These are phyloP conservation scores for Porites cylindrica DNA, from an alignment of 92 coral and sea anemone species.

Conservation along the genomic window DNA sequence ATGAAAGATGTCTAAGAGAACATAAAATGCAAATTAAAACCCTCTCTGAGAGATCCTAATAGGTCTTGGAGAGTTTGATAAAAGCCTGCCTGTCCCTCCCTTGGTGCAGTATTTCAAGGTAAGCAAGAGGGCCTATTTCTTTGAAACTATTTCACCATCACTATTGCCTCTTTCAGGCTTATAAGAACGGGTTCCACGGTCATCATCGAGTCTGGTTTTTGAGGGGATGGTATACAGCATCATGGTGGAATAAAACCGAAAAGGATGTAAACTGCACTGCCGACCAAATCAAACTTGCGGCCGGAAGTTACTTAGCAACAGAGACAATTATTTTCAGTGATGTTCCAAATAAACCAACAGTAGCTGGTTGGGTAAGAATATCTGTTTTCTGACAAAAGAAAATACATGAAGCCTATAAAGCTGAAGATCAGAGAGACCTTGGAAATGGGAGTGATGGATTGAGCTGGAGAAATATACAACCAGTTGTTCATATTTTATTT, in stretches of 20 bases:
- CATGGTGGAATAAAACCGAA: slow-evolving; percentile 65
- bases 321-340: slow-evolving; percentile 51
- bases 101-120: too few species aligned
- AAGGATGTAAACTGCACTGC: slow-evolving; percentile 46
- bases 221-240: slow-evolving; percentile 75
- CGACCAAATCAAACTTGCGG: slow-evolving; percentile 54
- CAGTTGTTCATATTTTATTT: too few species aligned
- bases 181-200: slow-evolving; percentile 61
- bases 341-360: slow-evolving; percentile 24
- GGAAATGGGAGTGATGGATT: too few species aligned
- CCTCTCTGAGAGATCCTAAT: too few species aligned
- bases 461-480: too few species aligned
- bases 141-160: neutral
- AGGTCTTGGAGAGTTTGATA: too few species aligned
- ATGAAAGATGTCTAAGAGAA: too few species aligned
- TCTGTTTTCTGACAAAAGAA: neutral
- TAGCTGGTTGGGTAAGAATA: slow-evolving; percentile 63
- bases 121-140: too few species aligned
- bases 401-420: too few species aligned
- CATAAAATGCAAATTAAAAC: too few species aligned
- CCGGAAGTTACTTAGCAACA: slow-evolving; percentile 56
- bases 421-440: too few species aligned
- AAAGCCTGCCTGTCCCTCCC: too few species aligned
- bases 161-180: slow-evolving; percentile 60
- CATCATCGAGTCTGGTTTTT: slow-evolving; percentile 68